Conservation (phyloP, 35 echinoderm and acorn worm species). For the Heliocidaris tuberculata region DNA sequence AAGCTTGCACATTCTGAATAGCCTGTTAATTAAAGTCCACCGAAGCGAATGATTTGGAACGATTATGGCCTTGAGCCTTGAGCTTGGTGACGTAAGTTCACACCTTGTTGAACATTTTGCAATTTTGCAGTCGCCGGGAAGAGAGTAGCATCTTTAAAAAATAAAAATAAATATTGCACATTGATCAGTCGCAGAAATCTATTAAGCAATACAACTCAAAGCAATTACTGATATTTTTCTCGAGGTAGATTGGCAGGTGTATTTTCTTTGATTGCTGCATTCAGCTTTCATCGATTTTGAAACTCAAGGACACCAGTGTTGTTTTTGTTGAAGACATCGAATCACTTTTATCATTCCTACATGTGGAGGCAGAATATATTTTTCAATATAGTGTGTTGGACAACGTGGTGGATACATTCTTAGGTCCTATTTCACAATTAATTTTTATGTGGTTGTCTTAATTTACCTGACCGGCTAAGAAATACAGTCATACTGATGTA, state of each 20-base stretch:
- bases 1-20: background rate
- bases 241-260: background rate
- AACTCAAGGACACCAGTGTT: background rate
- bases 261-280: background rate
- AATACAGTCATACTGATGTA: background rate
- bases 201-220: too few relatives aligned
- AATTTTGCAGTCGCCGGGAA: too few relatives aligned
- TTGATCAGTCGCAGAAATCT: too few relatives aligned
- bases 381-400: background rate
- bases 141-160: too few relatives aligned
- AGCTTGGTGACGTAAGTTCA: too few relatives aligned
- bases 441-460: background rate
- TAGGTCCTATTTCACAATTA: background rate
- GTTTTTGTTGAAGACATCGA: background rate
- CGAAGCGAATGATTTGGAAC: background rate
- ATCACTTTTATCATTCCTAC: background rate
- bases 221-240: too few relatives aligned
- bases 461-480: background rate
- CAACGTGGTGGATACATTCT: background rate
- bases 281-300: background rate
- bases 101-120: too few relatives aligned
- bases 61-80: too few relatives aligned
- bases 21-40: background rate
- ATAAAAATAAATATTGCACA: too few relatives aligned
- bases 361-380: background rate